phyloP scores from a whole-genome alignment of 2,888 invertebrate species.

The Alloscopus bannaensis region DNA sequence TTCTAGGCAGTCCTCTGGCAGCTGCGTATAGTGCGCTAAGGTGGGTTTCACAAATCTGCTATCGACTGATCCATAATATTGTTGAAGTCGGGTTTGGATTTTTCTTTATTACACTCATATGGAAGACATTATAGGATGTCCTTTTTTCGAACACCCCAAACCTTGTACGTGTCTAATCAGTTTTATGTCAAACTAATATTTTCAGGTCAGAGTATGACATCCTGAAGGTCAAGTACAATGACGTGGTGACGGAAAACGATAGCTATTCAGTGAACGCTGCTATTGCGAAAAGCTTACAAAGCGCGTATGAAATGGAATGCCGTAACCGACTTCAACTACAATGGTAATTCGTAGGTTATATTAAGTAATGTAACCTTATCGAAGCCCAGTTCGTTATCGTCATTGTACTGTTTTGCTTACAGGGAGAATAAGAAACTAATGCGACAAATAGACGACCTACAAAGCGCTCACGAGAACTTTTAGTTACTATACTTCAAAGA shows the following conservation, averaged over 20 bases:
- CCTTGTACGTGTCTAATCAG: too few relatives aligned
- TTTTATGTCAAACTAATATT: too few relatives aligned
- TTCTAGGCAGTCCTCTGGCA: too few relatives aligned
- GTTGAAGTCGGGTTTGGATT: too few relatives aligned
- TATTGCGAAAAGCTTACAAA: conserved; percentile 48
- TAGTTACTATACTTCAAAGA: too few relatives aligned
- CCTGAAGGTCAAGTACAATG: conserved; percentile 45
- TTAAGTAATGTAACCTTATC: too few relatives aligned
- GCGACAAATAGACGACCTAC: conserved; percentile 38
- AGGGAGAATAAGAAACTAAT: conserved; percentile 59
- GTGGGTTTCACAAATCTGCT: too few relatives aligned
- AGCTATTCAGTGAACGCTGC: conserved; percentile 29
- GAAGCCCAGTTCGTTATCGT: too few relatives aligned
- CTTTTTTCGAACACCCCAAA: too few relatives aligned
- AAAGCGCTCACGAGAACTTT: conserved; percentile 1
- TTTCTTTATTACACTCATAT: too few relatives aligned
- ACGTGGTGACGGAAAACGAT: conserved; percentile 37
- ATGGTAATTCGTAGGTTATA: conserved; percentile 45
- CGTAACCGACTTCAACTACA: conserved; percentile 48
- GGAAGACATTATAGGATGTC: neutral
- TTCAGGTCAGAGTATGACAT: conserved; percentile 46
- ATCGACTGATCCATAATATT: too few relatives aligned
- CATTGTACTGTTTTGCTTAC: neutral
- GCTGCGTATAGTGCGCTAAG: too few relatives aligned
- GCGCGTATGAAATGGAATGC: conserved; percentile 64